Base-by-base conservation (phyloP, 2,888 invertebrate genomes). In the Archaeoteleia sp. region DNA sequence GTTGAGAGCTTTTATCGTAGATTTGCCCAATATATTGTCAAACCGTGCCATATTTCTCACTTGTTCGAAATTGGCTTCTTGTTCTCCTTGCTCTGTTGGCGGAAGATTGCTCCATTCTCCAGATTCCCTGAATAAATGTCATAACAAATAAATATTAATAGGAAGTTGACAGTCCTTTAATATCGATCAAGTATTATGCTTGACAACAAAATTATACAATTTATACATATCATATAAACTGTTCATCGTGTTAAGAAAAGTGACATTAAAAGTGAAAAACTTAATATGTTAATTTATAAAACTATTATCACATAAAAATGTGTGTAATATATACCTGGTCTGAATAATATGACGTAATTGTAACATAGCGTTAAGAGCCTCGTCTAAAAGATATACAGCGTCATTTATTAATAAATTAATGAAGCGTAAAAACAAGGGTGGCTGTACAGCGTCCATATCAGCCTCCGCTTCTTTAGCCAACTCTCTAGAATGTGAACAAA, bases 391-490 rank as follows among this genome's bases (percentile, higher is more conserved):
- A 83, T 95, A 98, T 25, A 97, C 97, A 51, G 97, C 97, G 87
- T 99, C 98, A 82, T 99, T 99, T 85, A 98, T 97, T 9, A 99
- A 88, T 69, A 99, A 89, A 87, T 99, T 99, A 27, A 98, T 92
- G 82, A 99, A 99, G 40, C 97, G 90, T 37, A 98, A 88, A 86
- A 98, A 98, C 63, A 97, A 84, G 0, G 97, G 98, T 2, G 97
- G 95, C 68, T 92, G 91, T 1, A 94, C 92, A 0, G 93, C 94
- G 80, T 97, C 96, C 90, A 98, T 96, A 79, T 94, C 94, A 6
- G 87, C 84, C 83, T 96, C 94, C 0, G 97, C 97, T 74, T 93
- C 91, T 61, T 86, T 85, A 0, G 96, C 95, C 71, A 97, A 86
- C 15, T 87, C 85, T 69, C 96, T 92, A 83, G 58, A 37, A 71